Evolutionary conservation across 2,113 vertebrate species (phyloP).

Genomic region (Cyprinus carpio): DNA sequence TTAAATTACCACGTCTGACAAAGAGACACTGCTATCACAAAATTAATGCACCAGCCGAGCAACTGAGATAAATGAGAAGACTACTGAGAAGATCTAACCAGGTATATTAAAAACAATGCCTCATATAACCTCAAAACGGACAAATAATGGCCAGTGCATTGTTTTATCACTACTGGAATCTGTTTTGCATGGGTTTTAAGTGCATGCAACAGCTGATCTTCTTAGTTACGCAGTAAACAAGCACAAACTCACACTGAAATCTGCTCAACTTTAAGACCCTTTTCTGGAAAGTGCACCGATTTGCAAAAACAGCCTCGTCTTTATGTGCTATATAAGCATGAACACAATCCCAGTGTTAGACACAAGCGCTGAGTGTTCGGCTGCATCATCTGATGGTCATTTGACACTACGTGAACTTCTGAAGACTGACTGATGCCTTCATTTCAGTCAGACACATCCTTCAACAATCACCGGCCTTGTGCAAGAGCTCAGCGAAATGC

Average conservation of each 20-base stretch:
- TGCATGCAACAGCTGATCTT: background rate
- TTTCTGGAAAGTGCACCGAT: background rate
- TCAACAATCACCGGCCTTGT: background rate
- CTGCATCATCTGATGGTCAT: constrained; percentile 8
- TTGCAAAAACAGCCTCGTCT: background rate
- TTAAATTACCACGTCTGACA: no score
- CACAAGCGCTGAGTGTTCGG: background rate
- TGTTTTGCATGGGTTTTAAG: no score
- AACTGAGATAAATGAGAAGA: no score
- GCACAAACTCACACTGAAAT: background rate
- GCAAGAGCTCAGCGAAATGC: background rate
- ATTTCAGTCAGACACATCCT: background rate
- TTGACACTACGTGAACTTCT: background rate
- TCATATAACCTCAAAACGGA: no score
- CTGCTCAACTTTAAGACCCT: constrained; percentile 10
- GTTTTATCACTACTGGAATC: background rate
- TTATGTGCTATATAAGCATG: background rate
- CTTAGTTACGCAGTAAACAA: background rate
- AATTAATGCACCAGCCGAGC: no score
- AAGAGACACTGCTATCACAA: no score
- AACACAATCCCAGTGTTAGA: background rate
- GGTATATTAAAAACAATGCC: no score
- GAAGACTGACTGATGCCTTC: background rate
- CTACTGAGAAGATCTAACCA: no score
- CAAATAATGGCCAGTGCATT: background rate